Percentiles rank a stretch among this genome's conserved stretches.
These are phyloP conservation scores for Polypedilum vanderplanki DNA, from an alignment of 1,140 invertebrate species.

Conservation along the genomic window DNA sequence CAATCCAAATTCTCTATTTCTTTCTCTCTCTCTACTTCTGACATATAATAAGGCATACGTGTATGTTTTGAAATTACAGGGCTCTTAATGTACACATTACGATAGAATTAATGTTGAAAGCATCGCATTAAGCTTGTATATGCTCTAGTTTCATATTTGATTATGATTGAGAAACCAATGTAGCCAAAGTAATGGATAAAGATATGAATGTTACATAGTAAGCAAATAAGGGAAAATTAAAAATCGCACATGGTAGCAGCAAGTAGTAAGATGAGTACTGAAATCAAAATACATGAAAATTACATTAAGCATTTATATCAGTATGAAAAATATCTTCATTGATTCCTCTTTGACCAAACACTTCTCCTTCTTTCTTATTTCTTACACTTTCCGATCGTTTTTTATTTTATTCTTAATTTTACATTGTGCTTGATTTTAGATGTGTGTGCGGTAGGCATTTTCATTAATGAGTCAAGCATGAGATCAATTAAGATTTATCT, in stretches of 20 bases:
- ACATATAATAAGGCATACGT: slow-evolving; percentile 1
- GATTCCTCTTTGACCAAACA: background rate
- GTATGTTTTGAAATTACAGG: slow-evolving; percentile 19
- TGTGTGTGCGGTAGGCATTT: slow-evolving; percentile 10
- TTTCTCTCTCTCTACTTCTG: background rate
- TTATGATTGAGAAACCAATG: background rate
- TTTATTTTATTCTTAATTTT: background rate
- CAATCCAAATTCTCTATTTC: slow-evolving; percentile 24
- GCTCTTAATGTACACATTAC: background rate
- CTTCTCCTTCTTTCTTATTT: background rate
- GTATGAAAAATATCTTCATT: slow-evolving; percentile 14
- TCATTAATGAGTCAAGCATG: background rate
- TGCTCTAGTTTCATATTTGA: background rate
- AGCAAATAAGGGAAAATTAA: background rate
- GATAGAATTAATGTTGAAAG: slow-evolving; percentile 18
- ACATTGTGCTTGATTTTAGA: background rate
- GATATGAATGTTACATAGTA: background rate
- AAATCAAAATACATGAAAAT: slow-evolving; percentile 8
- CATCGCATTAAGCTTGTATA: background rate
- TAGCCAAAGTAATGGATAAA: background rate
- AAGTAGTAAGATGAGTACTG: background rate
- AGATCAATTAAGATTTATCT: background rate
- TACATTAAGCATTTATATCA: slow-evolving; percentile 7
- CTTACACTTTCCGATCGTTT: background rate
- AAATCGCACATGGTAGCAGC: too few species aligned